Base-by-base conservation (phyloP, 2,113 vertebrate genomes). In the Calyptomena viridis region DNA sequence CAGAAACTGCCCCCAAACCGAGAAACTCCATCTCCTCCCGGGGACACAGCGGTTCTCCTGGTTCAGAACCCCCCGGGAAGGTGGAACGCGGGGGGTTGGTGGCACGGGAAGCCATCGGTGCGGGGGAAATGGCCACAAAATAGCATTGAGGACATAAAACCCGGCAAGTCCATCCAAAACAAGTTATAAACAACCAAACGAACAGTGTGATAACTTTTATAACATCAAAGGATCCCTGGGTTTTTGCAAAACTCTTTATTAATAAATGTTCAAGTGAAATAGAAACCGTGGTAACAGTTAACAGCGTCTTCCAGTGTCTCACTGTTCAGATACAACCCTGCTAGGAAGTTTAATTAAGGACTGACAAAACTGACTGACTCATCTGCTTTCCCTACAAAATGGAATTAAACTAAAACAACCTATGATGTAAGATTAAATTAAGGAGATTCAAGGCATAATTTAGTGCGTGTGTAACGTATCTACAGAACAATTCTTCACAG, bases 301-400 rank as follows among this genome's bases (percentile, higher is more conserved):
- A 37, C 25, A 84, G 20, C 4, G n/a, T 69, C 49, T 58, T 53
- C 46, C 47, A 11, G 0, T 1, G 1, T 28, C 76, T 59, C 39
- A 4, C 59, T 75, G 30, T 18, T 74, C 49, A 66, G 66, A 67
- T 50, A 40, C 14, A 89, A 66, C 17, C 24, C 16, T 63, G 21
- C 33, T 52, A 49, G 17, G 9, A 83, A 87, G 80, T 60, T 93
- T 90, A 90, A 89, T 78, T 81, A 93, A 89, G 77, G 59, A 63
- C 64, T 68, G 62, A 72, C 62, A 84, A 78, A 77, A 77, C 42
- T 74, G 77, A 87, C 53, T 92, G 89, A 93, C 60, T 91, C 87
- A 87, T 37, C 76, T 67, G 50, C 80, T 89, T 76, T 94, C 81
- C 84, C 81, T 53, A 8, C 49, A 78, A 90, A 82, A 87, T 19